Evolutionary conservation across 2,113 vertebrate species (phyloP).

Genomic region (mouse (Mus musculus)): GRCm39 chr14:13263501-13264000

Average conservation of each 20-base stretch:
- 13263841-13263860: not conserved
- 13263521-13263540: not conserved
- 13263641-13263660: not conserved
- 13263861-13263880: rapidly evolving
- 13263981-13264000: not conserved
- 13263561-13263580: not conserved
- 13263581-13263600: not conserved
- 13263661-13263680: not conserved
- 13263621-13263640: not conserved
- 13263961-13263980: not conserved
- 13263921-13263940: not conserved
- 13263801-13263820: not conserved
- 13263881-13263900: not conserved
- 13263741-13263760: not conserved
- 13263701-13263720: not conserved
- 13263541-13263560: rapidly evolving
- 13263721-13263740: not conserved
- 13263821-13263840: not conserved
- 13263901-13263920: not conserved
- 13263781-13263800: not conserved
- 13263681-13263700: rapidly evolving
- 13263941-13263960: not conserved
- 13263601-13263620: not conserved
- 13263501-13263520: not conserved
- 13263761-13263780: not conserved